These are phyloP conservation scores for Euthynnus affinis DNA, from an alignment of 2,797 vertebrate species.

Conservation along the genomic window DNA sequence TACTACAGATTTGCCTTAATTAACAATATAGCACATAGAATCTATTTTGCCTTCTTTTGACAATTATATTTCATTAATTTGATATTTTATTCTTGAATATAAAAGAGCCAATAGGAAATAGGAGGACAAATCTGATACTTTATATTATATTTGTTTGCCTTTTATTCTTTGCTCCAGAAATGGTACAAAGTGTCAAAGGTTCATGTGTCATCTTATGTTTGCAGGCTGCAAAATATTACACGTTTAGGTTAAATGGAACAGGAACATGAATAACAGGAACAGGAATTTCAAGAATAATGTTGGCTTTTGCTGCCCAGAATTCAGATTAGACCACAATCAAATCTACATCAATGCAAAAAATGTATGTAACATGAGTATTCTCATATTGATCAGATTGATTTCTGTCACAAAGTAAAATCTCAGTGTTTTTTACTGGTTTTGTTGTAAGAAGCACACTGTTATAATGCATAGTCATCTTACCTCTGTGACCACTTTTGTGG, in stretches of 20 bases:
- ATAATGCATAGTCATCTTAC: slow-evolving; percentile 41
- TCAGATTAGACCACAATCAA: too few relatives aligned
- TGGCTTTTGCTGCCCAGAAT: not conserved
- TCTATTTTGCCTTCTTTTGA: too few relatives aligned
- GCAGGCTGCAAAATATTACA: too few relatives aligned
- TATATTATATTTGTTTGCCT: too few relatives aligned
- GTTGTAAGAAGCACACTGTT: not conserved
- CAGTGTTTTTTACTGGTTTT: not conserved
- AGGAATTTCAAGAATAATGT: not conserved
- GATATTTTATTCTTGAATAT: not conserved
- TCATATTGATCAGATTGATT: not conserved
- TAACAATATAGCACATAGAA: not conserved
- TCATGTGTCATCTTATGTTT: too few relatives aligned
- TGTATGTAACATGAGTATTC: not conserved
- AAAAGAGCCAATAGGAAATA: not conserved
- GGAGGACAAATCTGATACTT: too few relatives aligned
- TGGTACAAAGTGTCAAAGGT: too few relatives aligned
- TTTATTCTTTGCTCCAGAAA: too few relatives aligned
- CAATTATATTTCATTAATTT: too few relatives aligned
- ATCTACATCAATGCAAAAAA: not conserved
- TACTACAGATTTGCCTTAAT: too few relatives aligned
- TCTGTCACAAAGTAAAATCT: not conserved
- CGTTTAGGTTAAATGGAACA: too few relatives aligned
- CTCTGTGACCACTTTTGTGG: slow-evolving; percentile 17
- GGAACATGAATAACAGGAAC: too few relatives aligned